A percentile compares a stretch with the other conserved stretches of the same genome.
Conservation (phyloP, 2,888 invertebrate species). For the Rutpela maculata region DNA sequence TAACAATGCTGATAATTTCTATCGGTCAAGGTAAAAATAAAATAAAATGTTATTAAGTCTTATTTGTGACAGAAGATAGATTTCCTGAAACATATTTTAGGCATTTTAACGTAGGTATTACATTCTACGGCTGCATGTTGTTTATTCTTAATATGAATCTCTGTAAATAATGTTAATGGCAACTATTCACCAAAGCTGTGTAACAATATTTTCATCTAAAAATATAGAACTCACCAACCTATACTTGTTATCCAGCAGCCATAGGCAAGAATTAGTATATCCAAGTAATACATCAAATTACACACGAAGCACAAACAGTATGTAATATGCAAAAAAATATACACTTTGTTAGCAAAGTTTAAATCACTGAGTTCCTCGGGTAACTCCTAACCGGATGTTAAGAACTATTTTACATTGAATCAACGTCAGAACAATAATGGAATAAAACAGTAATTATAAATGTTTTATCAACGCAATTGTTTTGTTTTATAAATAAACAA, state of each 20-base stretch:
- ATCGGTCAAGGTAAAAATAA: too few relatives aligned
- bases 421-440: constrained; percentile 5
- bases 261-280: constrained; percentile 29
- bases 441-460: constrained; percentile 1
- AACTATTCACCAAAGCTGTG: neutral
- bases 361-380: constrained; percentile 7
- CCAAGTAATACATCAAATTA: constrained; percentile 40
- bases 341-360: neutral
- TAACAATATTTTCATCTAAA: neutral
- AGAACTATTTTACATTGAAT: constrained; percentile 10
- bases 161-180: neutral
- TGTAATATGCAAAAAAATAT: neutral
- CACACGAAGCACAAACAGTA: constrained; percentile 16
- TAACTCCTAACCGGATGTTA: constrained; percentile 18
- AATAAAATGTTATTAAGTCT: too few relatives aligned
- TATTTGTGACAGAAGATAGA: too few relatives aligned
- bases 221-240: constrained; percentile 40
- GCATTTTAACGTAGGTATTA: neutral
- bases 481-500: constrained; percentile 3
- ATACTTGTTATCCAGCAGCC: constrained; percentile 42
- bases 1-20: too few relatives aligned
- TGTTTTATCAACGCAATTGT: constrained; percentile 14
- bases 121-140: neutral
- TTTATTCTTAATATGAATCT: neutral
- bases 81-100: too few relatives aligned